Base-by-base conservation (phyloP, 2,888 invertebrate genomes). In the Abscondita cerata region DNA sequence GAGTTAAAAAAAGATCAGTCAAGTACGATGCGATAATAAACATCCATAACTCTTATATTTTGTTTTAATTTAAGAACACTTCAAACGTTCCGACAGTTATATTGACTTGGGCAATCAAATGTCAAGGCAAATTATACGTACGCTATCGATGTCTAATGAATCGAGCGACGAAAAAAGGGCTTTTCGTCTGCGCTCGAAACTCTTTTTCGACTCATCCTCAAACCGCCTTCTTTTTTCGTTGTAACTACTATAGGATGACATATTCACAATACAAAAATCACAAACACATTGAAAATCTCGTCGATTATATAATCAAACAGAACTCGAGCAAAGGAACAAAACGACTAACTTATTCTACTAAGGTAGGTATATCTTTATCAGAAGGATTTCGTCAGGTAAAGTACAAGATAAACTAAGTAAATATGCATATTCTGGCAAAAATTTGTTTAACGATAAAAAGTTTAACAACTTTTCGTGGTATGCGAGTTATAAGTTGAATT, bases 401-500 rank as follows among this genome's bases (percentile, higher is more conserved):
- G 55, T 52, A 51, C 56, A 36, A 52, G 61, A 61, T 61, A 61
- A 61, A 61, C 38, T 61, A 61, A 61, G 52, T 46, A 61, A 61
- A 61, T 40, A 61, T 3, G 16, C 11, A 18, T 48, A 38, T 47
- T 59, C 62, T 59, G 59, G 15, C 11, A 51, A 51, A 51, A 18
- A 12, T 12, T 40, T 13, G 40, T 40, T 12, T 8, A 6, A 3
- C 13, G 25, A 25, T 15, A 40, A 40, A 13, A 16, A 11, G 44
- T 44, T 44, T 2, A 44, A 44, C 44, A 19, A 19, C 19, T 44
- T 44, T 18, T 18, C 16, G 15, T 40, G n/a, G 15, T 13, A 15
- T 6, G 5, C 36, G 36, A 25, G 6, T 25, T 25, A 2, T 4
- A 25, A 25, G 25, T 6, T 6, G 6, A 25, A 4, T 25, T 25